phyloP scores from a whole-genome alignment of 1,140 invertebrate genomes.

The Nixonia krombeini region DNA sequence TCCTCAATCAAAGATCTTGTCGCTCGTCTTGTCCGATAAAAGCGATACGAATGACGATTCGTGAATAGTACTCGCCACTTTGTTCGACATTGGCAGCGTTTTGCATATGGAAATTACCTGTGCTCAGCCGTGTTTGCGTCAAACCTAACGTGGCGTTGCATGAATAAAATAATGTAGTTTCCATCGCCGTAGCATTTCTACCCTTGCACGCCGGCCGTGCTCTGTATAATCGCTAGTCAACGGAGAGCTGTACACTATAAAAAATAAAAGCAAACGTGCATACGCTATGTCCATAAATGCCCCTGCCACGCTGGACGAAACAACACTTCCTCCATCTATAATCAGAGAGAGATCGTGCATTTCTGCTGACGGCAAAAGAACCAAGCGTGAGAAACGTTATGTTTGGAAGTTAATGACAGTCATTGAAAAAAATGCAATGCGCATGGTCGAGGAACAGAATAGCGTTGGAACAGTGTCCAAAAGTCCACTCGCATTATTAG shows the following conservation, averaged over 20 bases:
- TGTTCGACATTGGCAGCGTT: slow-evolving; percentile 44
- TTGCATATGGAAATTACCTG: slow-evolving; percentile 60
- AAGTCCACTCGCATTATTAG: no score
- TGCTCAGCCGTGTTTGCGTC: slow-evolving; percentile 38
- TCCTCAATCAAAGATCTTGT: slow-evolving; percentile 17
- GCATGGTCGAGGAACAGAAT: no score
- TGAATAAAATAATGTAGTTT: slow-evolving; percentile 60
- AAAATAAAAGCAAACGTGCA: not conserved
- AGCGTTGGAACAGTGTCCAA: no score
- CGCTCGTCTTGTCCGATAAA: slow-evolving; percentile 10
- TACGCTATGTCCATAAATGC: slow-evolving; percentile 17
- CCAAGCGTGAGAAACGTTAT: no score
- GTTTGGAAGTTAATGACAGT: no score
- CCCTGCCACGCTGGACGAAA: no score
- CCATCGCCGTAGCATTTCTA: slow-evolving; percentile 36
- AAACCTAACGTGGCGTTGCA: slow-evolving; percentile 35
- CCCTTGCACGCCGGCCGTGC: slow-evolving; percentile 12
- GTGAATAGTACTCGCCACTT: slow-evolving; percentile 31
- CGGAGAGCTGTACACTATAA: no score
- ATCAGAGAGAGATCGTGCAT: no score
- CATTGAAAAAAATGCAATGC: no score
- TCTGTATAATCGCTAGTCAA: no score
- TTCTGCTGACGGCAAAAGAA: no score
- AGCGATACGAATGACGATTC: slow-evolving; percentile 20
- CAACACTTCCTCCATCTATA: no score